Conservation (phyloP, 2,888 invertebrate species). For the Phorcus lineatus region DNA sequence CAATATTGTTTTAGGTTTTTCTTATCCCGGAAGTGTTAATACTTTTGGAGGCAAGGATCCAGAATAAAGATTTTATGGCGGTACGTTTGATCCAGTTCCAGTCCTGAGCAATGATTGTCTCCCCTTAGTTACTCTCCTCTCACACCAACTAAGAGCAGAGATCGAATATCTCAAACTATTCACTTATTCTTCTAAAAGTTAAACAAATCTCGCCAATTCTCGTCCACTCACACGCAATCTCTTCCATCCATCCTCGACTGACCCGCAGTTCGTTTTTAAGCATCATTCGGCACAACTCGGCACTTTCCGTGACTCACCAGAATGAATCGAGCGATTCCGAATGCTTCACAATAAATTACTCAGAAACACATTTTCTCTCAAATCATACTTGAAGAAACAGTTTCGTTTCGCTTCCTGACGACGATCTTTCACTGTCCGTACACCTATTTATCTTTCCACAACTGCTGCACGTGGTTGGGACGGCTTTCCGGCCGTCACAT, state of each 20-base stretch:
- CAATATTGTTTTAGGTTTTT: too few species aligned
- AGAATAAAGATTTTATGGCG: background rate
- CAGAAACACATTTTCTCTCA: background rate
- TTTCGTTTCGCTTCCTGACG: conserved; percentile 69
- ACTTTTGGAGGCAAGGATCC: too few species aligned
- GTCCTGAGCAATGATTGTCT: conserved; percentile 14
- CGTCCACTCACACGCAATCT: conserved; percentile 4
- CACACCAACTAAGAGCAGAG: too few species aligned
- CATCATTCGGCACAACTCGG: too few species aligned
- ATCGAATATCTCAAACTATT: too few species aligned
- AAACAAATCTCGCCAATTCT: background rate
- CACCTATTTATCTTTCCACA: conserved; percentile 63
- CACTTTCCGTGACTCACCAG: too few species aligned
- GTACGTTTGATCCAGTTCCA: background rate
- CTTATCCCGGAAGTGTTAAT: too few species aligned
- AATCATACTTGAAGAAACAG: conserved; percentile 63
- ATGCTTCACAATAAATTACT: conserved; percentile 6
- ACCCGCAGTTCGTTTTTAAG: background rate
- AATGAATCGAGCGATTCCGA: background rate
- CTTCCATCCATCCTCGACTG: background rate
- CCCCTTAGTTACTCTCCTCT: background rate
- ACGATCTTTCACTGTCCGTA: conserved; percentile 70
- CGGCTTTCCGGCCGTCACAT: conserved; percentile 22
- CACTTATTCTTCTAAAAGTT: too few species aligned
- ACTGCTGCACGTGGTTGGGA: conserved; percentile 33